A percentile compares a stretch with the other conserved stretches of the same genome.
Evolutionary conservation across 2,888 invertebrate species (phyloP).

Genomic region (Drosophila nigricruria): DNA sequence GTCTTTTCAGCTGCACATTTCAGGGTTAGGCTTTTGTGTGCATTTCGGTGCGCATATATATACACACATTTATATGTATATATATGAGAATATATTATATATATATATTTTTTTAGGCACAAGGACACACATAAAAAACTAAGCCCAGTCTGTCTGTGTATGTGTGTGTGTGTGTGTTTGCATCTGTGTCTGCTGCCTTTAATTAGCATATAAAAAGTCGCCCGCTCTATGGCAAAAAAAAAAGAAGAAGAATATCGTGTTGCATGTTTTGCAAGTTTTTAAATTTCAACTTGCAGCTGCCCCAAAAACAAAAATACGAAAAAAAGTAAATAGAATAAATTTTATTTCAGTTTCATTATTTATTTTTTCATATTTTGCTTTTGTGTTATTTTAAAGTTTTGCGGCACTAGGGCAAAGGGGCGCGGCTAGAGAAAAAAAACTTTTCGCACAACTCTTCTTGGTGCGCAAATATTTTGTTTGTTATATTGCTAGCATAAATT

Average conservation of each 20-base stretch:
- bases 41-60: conserved; percentile 29
- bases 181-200: conserved; percentile 49
- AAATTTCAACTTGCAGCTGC: conserved; percentile 30
- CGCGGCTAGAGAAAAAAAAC: conserved; percentile 39
- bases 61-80: not conserved
- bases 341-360: conserved; percentile 41
- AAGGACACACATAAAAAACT: conserved; percentile 45
- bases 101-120: conserved; percentile 47
- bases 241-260: conserved; percentile 20
- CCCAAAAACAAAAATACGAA: conserved; percentile 12
- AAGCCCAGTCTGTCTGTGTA: conserved; percentile 18
- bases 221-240: not conserved
- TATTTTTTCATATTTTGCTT: conserved; percentile 45
- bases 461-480: conserved; percentile 77
- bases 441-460: conserved; percentile 65
- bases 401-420: conserved; percentile 11
- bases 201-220: conserved; percentile 57
- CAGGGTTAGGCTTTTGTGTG: conserved; percentile 62
- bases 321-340: conserved; percentile 17
- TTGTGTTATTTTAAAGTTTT: conserved; percentile 74
- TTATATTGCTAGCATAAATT: conserved; percentile 78
- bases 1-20: conserved; percentile 36
- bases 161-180: conserved; percentile 17
- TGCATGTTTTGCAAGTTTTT: conserved; percentile 37
- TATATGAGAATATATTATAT: conserved; percentile 17